Base-by-base conservation (phyloP, 2,888 invertebrate species). In the Leptopilina syphax region DNA sequence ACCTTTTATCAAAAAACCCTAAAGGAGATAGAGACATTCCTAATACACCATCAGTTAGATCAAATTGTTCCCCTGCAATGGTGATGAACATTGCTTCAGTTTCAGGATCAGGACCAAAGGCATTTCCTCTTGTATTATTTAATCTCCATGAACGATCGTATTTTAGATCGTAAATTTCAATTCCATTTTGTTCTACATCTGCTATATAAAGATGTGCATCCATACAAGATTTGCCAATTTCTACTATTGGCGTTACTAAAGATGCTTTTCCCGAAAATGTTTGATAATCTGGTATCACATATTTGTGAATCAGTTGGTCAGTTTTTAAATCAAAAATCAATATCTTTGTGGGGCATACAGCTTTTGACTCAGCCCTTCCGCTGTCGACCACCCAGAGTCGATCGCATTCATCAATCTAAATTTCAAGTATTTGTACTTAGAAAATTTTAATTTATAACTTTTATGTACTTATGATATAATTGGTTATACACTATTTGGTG, bases 381-480 rank as follows among this genome's bases (percentile, higher is more conserved):
- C 87, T 88, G 83, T 93, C 93, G 79, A 92, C 87, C 44, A 92
- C 85, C 93, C 93, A 93, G 81, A 93, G 88, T 67, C 93, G 90
- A 84, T 92, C 85, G 84, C 91, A 92, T 79, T 91, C 91, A 86
- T 93, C 93, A 81, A 92, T 91, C 92, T 92, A 84, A 77, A 85
- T 83, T 80, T 78, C 81, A 78, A 80, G 65, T 5, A 60, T 34
- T 27, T 41, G 27, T n/a, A 24, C 8, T 60, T 60, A 18, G n/a
- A 24, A 8, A 63, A 24, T 18, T 60, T 60, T n/a, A 1, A 44
- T 44, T 44, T 41, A 41, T 41, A 41, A 41, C 41, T 44, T 44
- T 44, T 44, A 44, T 44, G 34, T 34, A 34, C 34, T 18, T 18
- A 18, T 18, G 0, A 18, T 18, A 18, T 18, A 18, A 18, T 18